These are phyloP conservation scores for Seira sanloemensis DNA, from an alignment of 2,888 invertebrate species.

Conservation along the genomic window DNA sequence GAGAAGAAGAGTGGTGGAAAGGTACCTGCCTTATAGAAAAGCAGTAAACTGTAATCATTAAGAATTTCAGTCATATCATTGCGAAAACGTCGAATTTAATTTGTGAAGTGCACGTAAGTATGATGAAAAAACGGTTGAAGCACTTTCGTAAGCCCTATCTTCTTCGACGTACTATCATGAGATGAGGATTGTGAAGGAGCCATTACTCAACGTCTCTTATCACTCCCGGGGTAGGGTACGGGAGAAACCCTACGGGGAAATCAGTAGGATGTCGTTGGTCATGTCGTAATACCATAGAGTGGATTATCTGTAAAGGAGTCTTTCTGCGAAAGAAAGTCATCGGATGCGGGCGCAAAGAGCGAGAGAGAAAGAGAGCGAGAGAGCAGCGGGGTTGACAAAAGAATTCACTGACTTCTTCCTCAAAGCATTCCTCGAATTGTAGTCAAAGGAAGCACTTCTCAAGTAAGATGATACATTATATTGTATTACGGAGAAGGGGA, in stretches of 20 bases:
- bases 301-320: background rate
- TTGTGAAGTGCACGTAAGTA: conserved; percentile 11
- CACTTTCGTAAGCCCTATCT: conserved; percentile 43
- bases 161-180: conserved; percentile 12
- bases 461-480: conserved; percentile 1
- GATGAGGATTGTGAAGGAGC: background rate
- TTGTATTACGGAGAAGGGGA: background rate
- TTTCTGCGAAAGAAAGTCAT: conserved; percentile 17
- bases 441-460: conserved; percentile 8
- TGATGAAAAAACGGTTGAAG: conserved; percentile 25
- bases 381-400: conserved; percentile 15
- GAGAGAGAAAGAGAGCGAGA: no score
- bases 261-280: background rate
- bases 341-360: no score
- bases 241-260: background rate
- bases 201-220: background rate
- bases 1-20: background rate
- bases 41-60: conserved; percentile 40
- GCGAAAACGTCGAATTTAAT: background rate
- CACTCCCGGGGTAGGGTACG: background rate
- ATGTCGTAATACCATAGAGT: background rate
- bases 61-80: conserved; percentile 43
- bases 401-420: conserved; percentile 34
- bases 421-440: conserved; percentile 23
- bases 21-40: conserved; percentile 34